These are phyloP conservation scores for Mnemiopsis leidyi DNA, from an alignment of 37 sponge, comb jelly and placozoan genomes.

Conservation along the genomic window DNA sequence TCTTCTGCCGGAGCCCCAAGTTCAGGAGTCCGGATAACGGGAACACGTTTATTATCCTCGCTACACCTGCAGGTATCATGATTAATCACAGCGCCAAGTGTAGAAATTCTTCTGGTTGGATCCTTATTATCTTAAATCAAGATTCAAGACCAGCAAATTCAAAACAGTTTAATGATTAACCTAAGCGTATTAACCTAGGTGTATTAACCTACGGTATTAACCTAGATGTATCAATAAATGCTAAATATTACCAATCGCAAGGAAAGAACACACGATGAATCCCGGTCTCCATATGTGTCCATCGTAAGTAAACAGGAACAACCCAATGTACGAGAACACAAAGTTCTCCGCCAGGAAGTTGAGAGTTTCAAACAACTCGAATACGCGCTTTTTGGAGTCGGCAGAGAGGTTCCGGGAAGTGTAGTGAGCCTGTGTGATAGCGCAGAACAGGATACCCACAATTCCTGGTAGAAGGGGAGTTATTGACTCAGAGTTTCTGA, in stretches of 20 bases:
- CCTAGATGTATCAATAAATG: too few species aligned
- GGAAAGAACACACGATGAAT: conserved; percentile 87
- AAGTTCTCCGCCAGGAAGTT: conserved; percentile 97
- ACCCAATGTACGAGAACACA: conserved; percentile 95
- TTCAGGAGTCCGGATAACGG: conserved; percentile 85
- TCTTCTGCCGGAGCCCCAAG: conserved; percentile 75
- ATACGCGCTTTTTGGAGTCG: conserved; percentile 73
- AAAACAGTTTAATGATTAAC: too few species aligned
- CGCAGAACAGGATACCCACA: conserved; percentile 96
- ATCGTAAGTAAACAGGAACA: conserved; percentile 84
- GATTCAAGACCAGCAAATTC: too few species aligned
- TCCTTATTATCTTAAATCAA: too few species aligned
- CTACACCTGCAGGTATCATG: conserved; percentile 67
- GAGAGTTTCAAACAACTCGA: conserved; percentile 83
- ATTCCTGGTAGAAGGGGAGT: conserved; percentile 74
- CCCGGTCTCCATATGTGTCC: conserved; percentile 89
- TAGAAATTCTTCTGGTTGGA: too few species aligned
- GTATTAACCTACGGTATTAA: too few species aligned
- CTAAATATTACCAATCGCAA: conserved; percentile 67
- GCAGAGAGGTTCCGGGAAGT: conserved; percentile 88
- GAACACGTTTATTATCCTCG: conserved; percentile 82
- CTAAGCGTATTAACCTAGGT: too few species aligned
- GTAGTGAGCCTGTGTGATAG: conserved; percentile 94
- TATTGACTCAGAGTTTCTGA: too few species aligned
- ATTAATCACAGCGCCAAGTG: too few species aligned